Base-by-base conservation (phyloP, 1,140 invertebrate species). In the Pseudomyrmex flavicornis region DNA sequence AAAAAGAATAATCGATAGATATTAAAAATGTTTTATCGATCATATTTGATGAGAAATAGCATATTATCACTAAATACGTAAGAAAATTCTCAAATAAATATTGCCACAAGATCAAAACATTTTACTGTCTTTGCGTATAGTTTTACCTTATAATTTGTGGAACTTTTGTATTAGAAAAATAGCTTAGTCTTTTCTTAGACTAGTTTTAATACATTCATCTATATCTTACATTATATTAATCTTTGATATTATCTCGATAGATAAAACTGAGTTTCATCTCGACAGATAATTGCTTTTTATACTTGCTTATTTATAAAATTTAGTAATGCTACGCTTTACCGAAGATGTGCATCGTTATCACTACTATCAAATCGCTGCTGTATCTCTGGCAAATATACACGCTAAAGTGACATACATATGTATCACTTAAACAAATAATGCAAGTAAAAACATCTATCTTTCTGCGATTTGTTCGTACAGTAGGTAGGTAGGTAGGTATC, bases 161-260 rank as follows among this genome's bases (percentile, higher is more conserved):
- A 62, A 80, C 59, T 50, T 26, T 77, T 2, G 52, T 56, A 66
- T 70, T 80, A 80, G 54, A 80, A 80, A 80, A 80, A 80, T 80
- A 80, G 66, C 59, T 77, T 58, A 69, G 22, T 13, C 50, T 68
- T 69, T 54, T 72, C 66, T 59, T 70, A 59, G 44, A 59, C 26
- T 72, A 80, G 20, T 44, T 5, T 59, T 12, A 35, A 72, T 59
- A 80, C 35, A 58, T 59, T 15, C 46, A 76, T 76, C n/a, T 62
- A 50, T 63, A 46, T 73, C 35, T 52, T 54, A 35, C 54, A 0
- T 70, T 70, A 56, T 70, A 74, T 74, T 61, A 61, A 56, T 79
- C 15, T 70, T 9, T 12, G 26, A 22, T 13, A 59, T 70, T 66
- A 66, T 77, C 59, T 52, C 50, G 50, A 52, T 13, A 13, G 50